A percentile compares a stretch with the other conserved stretches of the same genome.
These are phyloP conservation scores for Chionomys nivalis DNA, from an alignment of 2,113 vertebrate genomes.

Conservation along the genomic window DNA sequence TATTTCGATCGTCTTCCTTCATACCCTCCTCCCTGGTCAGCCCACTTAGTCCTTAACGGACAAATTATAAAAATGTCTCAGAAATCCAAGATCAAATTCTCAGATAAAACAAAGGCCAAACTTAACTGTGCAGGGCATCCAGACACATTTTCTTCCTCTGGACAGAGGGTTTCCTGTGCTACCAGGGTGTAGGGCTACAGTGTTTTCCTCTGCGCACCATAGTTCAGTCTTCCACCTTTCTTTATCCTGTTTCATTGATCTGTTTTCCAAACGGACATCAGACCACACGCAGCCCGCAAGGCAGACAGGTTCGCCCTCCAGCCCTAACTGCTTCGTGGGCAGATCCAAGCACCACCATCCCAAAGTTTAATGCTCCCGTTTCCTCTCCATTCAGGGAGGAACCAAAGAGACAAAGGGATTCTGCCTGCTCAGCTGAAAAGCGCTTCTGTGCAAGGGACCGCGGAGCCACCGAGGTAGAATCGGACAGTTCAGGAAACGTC, in stretches of 20 bases:
- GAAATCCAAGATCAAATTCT: background rate
- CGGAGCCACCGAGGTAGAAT: background rate
- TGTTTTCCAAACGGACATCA: background rate
- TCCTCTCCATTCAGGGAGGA: conserved; percentile 15
- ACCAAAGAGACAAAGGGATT: conserved; percentile 58
- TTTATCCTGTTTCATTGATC: background rate
- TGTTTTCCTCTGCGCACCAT: background rate
- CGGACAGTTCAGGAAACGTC: background rate
- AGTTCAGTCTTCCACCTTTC: background rate
- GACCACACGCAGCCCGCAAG: background rate
- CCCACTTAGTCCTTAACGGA: conserved; percentile 20
- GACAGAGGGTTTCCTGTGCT: background rate
- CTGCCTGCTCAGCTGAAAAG: conserved; percentile 57
- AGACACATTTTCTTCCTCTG: background rate
- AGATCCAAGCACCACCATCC: conserved; percentile 45
- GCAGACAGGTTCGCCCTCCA: background rate
- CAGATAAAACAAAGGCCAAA: background rate
- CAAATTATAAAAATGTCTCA: background rate
- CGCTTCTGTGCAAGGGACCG: background rate
- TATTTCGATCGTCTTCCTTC: background rate
- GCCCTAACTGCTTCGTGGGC: background rate
- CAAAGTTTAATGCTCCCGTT: background rate
- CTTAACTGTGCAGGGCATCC: background rate
- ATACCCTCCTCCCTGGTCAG: background rate
- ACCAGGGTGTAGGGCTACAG: background rate